Base-by-base conservation (phyloP, 2,888 invertebrate genomes). In the Sicus ferrugineus region DNA sequence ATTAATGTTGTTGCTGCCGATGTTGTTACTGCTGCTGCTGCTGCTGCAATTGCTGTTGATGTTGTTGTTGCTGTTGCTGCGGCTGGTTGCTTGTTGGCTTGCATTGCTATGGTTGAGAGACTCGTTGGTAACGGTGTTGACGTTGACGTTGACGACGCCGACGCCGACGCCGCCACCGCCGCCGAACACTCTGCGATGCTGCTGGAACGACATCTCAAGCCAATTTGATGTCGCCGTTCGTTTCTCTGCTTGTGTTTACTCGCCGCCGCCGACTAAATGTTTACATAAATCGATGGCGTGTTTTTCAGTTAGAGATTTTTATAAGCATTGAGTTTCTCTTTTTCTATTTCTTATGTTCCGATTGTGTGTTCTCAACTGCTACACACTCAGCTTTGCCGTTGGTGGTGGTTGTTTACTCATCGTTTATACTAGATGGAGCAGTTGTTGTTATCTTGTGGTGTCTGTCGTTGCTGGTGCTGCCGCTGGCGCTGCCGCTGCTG, bases 121-220 rank as follows among this genome's bases (percentile, higher is more conserved):
- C 9, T 54, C 54, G 16, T 38, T 38, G 14, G 4, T 52, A 4
- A 3, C n/a, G 1, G 63, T 42, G 11, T 34, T 42, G 6, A 21
- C n/a, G n/a, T n/a, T n/a, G n/a, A n/a, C n/a, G 16, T 14, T 59
- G 31, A 26, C 48, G 48, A 28, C 50, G 42, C 26, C 66, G n/a
- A 54, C 65, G 71, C 63, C 65, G 64, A 66, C 61, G 64, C 59
- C 42, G 72, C 72, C 72, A 68, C 79, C 80, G 72, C 80, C 75
- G 72, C 74, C 76, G 50, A 78, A 78, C 28, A 80, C 72, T 72
- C 80, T 80, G 65, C 81, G 80, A 69, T 79, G 78, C 73, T 77
- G 79, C 73, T 79, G 72, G 70, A 77, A 79, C 72, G 79, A 48
- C 67, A 65, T 65, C 50, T 67, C 66, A n/a, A n/a, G 42, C 19